phyloP scores from a whole-genome alignment of 1,140 invertebrate species.

The Heterodera carotae region DNA sequence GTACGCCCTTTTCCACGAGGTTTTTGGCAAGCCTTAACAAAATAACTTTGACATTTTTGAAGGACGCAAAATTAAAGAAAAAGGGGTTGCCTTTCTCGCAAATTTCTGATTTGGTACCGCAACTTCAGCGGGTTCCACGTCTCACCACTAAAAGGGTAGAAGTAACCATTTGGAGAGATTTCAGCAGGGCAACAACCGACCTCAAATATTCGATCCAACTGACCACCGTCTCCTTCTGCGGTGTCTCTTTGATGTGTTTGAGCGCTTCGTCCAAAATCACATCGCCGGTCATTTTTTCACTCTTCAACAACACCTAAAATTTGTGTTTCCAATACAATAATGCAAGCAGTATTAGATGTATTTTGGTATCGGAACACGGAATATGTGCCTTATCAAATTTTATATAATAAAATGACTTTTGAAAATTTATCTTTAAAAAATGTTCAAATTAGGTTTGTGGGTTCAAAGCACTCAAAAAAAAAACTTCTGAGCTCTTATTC shows the following conservation, averaged over 20 bases:
- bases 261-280: constrained; percentile 95
- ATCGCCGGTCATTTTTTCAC: constrained; percentile 91
- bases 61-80: background rate
- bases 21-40: constrained; percentile 87
- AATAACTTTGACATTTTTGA: background rate
- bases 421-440: too few relatives aligned
- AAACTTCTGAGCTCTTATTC: too few relatives aligned
- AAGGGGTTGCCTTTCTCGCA: constrained; percentile 75
- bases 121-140: constrained; percentile 99
- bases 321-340: too few relatives aligned
- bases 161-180: constrained; percentile 5
- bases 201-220: constrained; percentile 99
- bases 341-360: too few relatives aligned
- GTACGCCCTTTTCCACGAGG: constrained; percentile 98
- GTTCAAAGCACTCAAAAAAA: too few relatives aligned
- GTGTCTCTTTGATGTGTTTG: constrained; percentile 95
- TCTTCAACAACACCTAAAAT: constrained; percentile 71
- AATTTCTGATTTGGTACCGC: constrained; percentile 96
- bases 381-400: too few relatives aligned
- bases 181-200: constrained; percentile 62
- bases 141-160: constrained; percentile 74
- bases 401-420: too few relatives aligned
- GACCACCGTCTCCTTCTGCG: constrained; percentile 93
- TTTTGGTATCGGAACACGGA: too few relatives aligned
- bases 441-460: too few relatives aligned